Conservation (phyloP, 2,113 vertebrate genomes). For the Pandion haliaetus region DNA sequence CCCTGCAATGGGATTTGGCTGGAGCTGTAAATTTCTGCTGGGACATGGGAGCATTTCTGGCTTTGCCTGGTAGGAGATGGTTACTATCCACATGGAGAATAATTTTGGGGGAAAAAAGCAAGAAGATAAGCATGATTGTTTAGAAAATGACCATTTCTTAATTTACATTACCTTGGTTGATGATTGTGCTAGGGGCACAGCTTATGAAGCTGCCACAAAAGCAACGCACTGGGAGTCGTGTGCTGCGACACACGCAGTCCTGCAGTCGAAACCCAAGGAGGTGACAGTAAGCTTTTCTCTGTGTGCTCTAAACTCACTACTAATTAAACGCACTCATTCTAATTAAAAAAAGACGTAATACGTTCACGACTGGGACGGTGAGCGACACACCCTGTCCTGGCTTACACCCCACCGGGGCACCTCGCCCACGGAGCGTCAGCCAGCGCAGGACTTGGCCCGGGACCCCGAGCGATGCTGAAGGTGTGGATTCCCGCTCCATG, state of each 20-base stretch:
- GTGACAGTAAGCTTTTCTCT: background rate
- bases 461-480: accelerated
- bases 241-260: background rate
- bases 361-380: accelerated
- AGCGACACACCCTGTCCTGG: background rate
- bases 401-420: background rate
- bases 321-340: background rate
- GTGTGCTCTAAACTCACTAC: background rate
- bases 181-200: background rate
- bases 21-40: background rate
- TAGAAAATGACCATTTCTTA: background rate
- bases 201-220: background rate
- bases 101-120: background rate
- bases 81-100: background rate
- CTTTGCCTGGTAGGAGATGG: background rate
- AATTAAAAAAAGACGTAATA: background rate
- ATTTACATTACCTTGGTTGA: background rate
- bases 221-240: background rate
- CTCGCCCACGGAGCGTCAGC: accelerated
- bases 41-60: background rate
- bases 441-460: accelerated
- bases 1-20: background rate
- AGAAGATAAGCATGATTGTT: background rate
- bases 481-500: background rate
- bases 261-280: background rate